Evolutionary conservation across 2,113 vertebrate genomes (phyloP).

Genomic region (Aptenodytes patagonicus): DNA sequence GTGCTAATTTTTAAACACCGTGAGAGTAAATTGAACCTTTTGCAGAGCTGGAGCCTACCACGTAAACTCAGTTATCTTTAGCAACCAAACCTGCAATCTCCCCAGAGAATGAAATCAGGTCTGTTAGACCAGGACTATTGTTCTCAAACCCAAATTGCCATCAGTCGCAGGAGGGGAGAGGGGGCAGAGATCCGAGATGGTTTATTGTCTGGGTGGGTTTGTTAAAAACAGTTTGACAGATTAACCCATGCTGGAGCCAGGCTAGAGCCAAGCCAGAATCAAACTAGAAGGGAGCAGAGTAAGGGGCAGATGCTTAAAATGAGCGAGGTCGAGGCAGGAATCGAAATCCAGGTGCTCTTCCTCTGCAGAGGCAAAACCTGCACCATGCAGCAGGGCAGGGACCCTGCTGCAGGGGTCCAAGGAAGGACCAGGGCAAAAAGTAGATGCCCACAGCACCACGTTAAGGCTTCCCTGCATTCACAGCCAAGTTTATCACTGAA

Average conservation of each 20-base stretch:
- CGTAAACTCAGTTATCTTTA: slow-evolving; percentile 23
- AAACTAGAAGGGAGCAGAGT: not conserved
- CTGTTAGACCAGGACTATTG: not conserved
- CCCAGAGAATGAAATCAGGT: not conserved
- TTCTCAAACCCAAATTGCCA: not conserved
- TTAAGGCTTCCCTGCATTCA: not conserved
- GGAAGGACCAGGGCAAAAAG: not conserved
- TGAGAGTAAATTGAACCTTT: not conserved
- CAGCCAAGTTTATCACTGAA: not conserved
- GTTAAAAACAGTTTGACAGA: slow-evolving; percentile 3
- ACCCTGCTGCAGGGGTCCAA: not conserved
- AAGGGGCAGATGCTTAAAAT: not conserved
- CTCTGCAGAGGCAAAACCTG: not conserved
- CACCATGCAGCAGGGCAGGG: not conserved
- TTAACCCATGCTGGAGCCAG: slow-evolving; percentile 2
- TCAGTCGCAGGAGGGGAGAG: not conserved
- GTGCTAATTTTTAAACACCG: not conserved
- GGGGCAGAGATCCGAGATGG: not conserved
- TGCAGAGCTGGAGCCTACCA: not conserved
- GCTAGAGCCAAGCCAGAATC: not conserved
- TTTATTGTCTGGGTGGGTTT: not conserved
- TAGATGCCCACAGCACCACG: not conserved
- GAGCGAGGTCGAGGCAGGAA: not conserved
- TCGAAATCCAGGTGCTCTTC: not conserved
- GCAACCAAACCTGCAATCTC: slow-evolving; percentile 21